phyloP scores from a whole-genome alignment of 2,888 invertebrate genomes.

The Tipula lateralis region DNA sequence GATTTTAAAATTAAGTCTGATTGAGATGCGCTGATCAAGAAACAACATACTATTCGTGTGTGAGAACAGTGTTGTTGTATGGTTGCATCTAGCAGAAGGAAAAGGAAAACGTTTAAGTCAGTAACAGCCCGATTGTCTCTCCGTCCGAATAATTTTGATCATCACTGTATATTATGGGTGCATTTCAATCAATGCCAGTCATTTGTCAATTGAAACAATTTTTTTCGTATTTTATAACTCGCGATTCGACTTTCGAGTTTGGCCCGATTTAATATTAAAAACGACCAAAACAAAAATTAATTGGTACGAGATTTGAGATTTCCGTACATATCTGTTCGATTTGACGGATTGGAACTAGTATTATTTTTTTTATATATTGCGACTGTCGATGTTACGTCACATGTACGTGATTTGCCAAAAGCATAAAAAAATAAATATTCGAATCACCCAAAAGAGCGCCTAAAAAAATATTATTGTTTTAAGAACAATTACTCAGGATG shows the following conservation, averaged over 20 bases:
- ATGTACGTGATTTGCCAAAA: neutral
- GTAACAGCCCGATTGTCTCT: no score
- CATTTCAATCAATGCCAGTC: no score
- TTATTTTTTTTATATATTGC: neutral
- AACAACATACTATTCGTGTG: no score
- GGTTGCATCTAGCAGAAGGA: no score
- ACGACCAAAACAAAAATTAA: neutral
- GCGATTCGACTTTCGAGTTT: neutral
- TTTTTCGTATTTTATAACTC: neutral
- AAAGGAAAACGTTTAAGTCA: no score
- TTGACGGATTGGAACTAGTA: neutral
- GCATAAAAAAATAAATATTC: neutral
- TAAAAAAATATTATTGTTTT: neutral
- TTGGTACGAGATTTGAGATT: neutral
- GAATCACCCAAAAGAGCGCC: neutral
- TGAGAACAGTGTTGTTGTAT: no score
- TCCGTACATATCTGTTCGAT: neutral
- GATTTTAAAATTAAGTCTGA: no score
- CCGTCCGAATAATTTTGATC: no score
- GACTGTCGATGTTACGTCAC: constrained; percentile 2
- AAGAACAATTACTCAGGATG: neutral
- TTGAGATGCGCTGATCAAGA: no score
- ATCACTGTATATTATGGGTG: no score
- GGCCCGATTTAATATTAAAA: neutral
- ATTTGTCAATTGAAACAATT: neutral